Base-by-base conservation (phyloP, 2,797 vertebrate species). In the Anguilla pacifica region DNA sequence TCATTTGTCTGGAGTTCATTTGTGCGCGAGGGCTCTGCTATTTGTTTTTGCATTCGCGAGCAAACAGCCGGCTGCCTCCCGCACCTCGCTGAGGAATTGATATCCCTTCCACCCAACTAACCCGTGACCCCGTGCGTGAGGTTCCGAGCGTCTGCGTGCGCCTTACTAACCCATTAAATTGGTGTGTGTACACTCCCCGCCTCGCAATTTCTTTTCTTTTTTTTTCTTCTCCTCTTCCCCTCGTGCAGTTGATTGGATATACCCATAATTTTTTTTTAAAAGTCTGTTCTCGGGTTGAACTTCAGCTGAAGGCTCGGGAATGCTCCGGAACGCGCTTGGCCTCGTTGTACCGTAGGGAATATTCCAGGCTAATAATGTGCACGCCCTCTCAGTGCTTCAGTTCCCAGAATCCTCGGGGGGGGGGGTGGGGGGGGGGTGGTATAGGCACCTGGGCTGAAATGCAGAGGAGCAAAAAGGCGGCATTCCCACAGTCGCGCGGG, bases 361-460 rank as follows among this genome's bases (percentile, higher is more conserved):
- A 85, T 84, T 86, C 85, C 85, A 85, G 89, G 81, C 55, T 67
- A 85, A 87, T 87, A 84, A 86, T 89, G 83, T 87, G 89, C 87
- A 70, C 86, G 83, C 39, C 22, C 64, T 86, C 70, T 89, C 74
- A 84, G 51, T 9, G 31, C 7, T 74, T 81, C 55, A 70, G 28
- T 70, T 57, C 88, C 89, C 83, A 83, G 67, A 61, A 59, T 49
- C 25, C 53, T n/a, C 51, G 11, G 22, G 25, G 64, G 46, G 22
- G 28, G 28, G 22, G 39, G 6, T 7, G 25, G 22, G 28, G 85
- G 28, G 28, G 22, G 39, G 6, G 17, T 9, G 22, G 46, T 35
- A 35, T 35, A 35, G 85, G 49, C 43, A 72, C 43, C 85, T 49
- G 49, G 46, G 51, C 55, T 85, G 57, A 85, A 61, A 61, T 61